Evolutionary conservation across 2,797 vertebrate species (phyloP).

Genomic region (Microcaecilia unicolor): DNA sequence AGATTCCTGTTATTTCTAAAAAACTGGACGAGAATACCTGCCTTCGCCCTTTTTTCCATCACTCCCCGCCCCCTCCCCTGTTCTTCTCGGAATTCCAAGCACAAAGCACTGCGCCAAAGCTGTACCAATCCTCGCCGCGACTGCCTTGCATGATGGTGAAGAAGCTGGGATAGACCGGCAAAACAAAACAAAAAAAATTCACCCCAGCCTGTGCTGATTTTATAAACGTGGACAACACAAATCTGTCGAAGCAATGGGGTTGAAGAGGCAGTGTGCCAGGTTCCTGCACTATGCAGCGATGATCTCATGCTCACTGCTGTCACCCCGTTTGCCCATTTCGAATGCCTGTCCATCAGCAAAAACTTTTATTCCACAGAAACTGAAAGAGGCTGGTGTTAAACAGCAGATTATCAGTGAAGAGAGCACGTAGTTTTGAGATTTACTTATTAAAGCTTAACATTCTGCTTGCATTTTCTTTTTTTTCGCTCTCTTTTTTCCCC

Average conservation of each 20-base stretch:
- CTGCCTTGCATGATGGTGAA: slow-evolving; percentile 55
- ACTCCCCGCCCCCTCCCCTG: too few relatives aligned
- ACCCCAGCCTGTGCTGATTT: slow-evolving; percentile 38
- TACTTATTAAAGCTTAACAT: slow-evolving; percentile 51
- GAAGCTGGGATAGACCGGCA: slow-evolving; percentile 60
- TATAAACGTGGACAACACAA: slow-evolving; percentile 49
- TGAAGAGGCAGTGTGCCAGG: slow-evolving; percentile 66
- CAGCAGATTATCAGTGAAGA: background rate
- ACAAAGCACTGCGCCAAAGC: slow-evolving; percentile 61
- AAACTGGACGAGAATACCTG: slow-evolving; percentile 35
- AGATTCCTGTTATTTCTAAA: slow-evolving; percentile 41
- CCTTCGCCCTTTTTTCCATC: slow-evolving; percentile 35
- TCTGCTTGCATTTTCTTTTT: slow-evolving; percentile 46
- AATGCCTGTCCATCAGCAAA: slow-evolving; percentile 45
- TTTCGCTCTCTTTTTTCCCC: slow-evolving; percentile 29
- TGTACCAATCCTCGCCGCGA: slow-evolving; percentile 60
- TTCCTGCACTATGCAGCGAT: slow-evolving; percentile 66
- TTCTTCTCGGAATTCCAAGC: slow-evolving; percentile 60
- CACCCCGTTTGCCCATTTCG: slow-evolving; percentile 51
- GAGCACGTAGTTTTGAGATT: slow-evolving; percentile 28
- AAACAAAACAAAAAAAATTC: too few relatives aligned
- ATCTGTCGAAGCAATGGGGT: slow-evolving; percentile 52
- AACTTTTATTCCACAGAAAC: slow-evolving; percentile 40
- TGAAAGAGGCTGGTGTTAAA: too few relatives aligned
- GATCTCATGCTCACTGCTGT: slow-evolving; percentile 68